phyloP scores from a whole-genome alignment of 1,140 invertebrate species.

The Drosophila mayri region DNA sequence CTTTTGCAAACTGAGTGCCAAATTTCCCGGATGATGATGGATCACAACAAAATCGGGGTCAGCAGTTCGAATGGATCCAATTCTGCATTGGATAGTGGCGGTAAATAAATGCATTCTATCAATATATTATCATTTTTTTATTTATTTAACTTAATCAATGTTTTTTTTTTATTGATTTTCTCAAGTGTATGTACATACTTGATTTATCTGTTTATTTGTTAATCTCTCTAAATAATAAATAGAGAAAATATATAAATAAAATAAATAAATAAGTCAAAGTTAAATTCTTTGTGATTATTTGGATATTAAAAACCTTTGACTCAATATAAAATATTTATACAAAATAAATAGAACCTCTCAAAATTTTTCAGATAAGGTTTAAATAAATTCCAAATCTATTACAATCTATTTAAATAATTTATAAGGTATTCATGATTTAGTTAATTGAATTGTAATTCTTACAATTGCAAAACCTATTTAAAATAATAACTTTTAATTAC shows the following conservation, averaged over 20 bases:
- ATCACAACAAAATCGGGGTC: constrained; percentile 13
- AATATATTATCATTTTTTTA: neutral
- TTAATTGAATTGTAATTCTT: no score
- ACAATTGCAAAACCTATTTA: no score
- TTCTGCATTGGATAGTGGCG: constrained; percentile 4
- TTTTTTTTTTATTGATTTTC: neutral
- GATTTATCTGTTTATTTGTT: neutral
- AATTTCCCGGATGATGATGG: constrained; percentile 17
- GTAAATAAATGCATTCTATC: neutral
- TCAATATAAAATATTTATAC: no score
- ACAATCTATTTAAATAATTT: neutral
- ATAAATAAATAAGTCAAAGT: no score
- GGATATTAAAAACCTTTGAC: no score
- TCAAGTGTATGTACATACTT: neutral
- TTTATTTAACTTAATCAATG: neutral
- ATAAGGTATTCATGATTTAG: no score
- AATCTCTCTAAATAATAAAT: neutral
- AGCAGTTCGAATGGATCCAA: constrained; percentile 15
- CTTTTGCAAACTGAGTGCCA: constrained; percentile 8
- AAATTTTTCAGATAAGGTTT: neutral
- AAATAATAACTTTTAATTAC: no score
- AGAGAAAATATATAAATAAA: neutral
- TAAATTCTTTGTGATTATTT: no score
- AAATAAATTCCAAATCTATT: neutral
- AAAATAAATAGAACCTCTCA: neutral